Evolutionary conservation across 1,140 invertebrate species (phyloP).

Genomic region (Oscheius sp.): DNA sequence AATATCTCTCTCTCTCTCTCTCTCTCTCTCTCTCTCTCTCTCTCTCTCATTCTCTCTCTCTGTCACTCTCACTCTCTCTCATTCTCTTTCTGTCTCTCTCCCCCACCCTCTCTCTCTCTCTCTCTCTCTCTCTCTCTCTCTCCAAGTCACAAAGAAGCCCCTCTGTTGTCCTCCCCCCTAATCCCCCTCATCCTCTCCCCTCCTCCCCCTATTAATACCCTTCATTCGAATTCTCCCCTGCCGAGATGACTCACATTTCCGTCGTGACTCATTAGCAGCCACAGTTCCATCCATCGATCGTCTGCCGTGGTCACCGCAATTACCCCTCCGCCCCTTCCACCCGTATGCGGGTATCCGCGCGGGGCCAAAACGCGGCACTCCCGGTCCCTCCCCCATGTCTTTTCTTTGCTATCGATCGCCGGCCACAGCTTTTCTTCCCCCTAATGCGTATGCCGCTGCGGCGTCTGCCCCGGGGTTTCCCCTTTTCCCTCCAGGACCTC

Average conservation of each 20-base stretch:
- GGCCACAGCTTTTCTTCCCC: constrained; percentile 10
- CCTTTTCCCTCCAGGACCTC: too few relatives aligned
- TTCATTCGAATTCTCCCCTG: too few relatives aligned
- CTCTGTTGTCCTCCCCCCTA: neutral
- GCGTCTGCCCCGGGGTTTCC: too few relatives aligned
- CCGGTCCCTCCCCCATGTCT: neutral
- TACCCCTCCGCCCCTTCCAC: neutral
- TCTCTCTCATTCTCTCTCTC: neutral
- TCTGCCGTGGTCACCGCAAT: neutral
- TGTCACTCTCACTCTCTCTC: neutral
- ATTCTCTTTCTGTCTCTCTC: neutral
- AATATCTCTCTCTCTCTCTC: neutral
- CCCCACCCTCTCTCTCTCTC: neutral
- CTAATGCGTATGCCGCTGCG: constrained; percentile 6
- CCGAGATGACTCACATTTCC: too few relatives aligned
- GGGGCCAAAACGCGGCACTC: neutral
- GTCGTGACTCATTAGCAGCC: too few relatives aligned
- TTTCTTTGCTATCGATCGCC: constrained; percentile 7
- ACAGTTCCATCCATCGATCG: neutral
- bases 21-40: neutral
- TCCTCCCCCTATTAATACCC: too few relatives aligned
- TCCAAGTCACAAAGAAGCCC: neutral
- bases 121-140: neutral
- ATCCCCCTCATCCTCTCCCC: too few relatives aligned
- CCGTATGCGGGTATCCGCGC: neutral